A percentile compares a stretch with the other conserved stretches of the same genome.
These are phyloP conservation scores for Perca fluviatilis DNA, from an alignment of 2,113 vertebrate genomes.

Conservation along the genomic window DNA sequence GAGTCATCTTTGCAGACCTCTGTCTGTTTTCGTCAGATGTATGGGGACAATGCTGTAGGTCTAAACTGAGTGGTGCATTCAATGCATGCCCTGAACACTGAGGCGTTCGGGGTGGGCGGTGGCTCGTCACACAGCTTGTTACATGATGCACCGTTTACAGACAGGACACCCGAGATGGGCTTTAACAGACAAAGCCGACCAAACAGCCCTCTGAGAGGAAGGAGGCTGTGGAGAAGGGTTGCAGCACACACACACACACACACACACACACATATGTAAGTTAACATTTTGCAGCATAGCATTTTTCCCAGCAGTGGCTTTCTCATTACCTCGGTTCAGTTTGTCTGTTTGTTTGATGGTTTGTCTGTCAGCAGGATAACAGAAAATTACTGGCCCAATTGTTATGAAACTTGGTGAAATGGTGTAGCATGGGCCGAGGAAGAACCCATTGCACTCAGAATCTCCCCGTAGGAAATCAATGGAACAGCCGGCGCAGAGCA, in stretches of 20 bases:
- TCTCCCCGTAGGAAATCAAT: too few species aligned
- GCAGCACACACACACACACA: slow-evolving; percentile 20
- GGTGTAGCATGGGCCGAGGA: too few species aligned
- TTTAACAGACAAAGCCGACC: slow-evolving; percentile 4
- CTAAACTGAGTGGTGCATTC: background rate
- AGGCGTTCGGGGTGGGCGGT: background rate
- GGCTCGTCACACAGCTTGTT: slow-evolving; percentile 46
- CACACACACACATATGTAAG: background rate
- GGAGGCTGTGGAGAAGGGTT: slow-evolving; percentile 52
- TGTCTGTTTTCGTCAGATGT: background rate
- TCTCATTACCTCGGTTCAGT: too few species aligned
- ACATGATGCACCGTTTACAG: slow-evolving; percentile 50
- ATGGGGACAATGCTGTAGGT: background rate
- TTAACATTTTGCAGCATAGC: too few species aligned
- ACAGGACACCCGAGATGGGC: slow-evolving; percentile 35
- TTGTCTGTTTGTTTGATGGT: too few species aligned
- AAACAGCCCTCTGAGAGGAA: slow-evolving; percentile 44
- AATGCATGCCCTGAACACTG: background rate
- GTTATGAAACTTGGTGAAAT: too few species aligned
- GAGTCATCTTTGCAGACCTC: background rate
- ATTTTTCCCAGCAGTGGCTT: too few species aligned
- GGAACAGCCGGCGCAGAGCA: too few species aligned
- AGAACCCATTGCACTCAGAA: too few species aligned
- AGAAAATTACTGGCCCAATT: too few species aligned
- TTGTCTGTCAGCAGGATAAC: too few species aligned